Percentiles rank a stretch among this genome's conserved stretches.
Evolutionary conservation across 2,113 vertebrate species (phyloP).

Genomic region (Corapipo altera): DNA sequence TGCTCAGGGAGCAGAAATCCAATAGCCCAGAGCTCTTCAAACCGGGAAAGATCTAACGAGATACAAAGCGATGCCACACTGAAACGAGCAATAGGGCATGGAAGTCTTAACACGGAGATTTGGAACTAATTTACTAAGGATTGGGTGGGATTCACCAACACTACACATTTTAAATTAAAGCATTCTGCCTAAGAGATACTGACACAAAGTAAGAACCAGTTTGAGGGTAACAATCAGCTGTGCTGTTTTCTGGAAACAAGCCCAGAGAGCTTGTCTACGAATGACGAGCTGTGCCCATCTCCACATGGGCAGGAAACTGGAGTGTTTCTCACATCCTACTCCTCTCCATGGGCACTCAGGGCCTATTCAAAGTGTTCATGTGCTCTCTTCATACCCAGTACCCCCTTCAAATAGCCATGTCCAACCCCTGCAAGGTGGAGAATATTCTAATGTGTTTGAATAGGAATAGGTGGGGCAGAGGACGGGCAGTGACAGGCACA

Average conservation of each 20-base stretch:
- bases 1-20: conserved; percentile 2
- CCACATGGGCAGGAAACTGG: neutral
- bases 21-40: neutral
- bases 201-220: neutral
- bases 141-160: conserved; percentile 17
- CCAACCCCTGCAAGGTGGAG: neutral
- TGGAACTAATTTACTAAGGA: conserved; percentile 23
- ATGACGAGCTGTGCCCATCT: neutral
- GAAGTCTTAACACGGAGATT: neutral
- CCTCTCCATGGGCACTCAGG: neutral
- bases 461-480: neutral
- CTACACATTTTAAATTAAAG: neutral
- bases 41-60: neutral
- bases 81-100: neutral
- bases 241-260: neutral
- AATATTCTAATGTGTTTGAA: neutral
- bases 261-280: neutral
- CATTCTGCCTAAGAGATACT: neutral
- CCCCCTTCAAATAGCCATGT: neutral
- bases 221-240: accelerated
- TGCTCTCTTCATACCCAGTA: neutral
- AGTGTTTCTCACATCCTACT: neutral
- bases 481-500: neutral
- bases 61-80: neutral
- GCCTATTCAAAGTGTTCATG: neutral